Conservation (phyloP, 2,797 vertebrate genomes). For the Acanthopagrus latus region DNA sequence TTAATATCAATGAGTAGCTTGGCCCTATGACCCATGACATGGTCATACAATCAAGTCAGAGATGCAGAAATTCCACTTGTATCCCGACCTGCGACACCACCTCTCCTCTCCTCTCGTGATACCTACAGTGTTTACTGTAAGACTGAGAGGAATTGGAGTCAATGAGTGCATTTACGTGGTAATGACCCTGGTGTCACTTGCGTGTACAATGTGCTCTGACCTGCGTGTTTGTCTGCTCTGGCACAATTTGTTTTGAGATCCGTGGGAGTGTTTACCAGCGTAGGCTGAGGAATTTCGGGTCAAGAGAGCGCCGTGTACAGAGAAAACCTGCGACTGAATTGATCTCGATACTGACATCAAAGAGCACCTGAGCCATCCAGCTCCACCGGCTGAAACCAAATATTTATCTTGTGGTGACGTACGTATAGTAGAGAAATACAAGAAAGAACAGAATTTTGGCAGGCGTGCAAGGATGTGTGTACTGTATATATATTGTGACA, state of each 20-base stretch:
- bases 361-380: constrained; percentile 61
- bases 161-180: constrained; percentile 66
- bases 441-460: constrained; percentile 55
- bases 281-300: constrained; percentile 75
- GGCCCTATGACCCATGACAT: background rate
- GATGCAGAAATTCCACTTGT: background rate
- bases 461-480: constrained; percentile 11
- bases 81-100: background rate
- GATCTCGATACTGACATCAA: constrained; percentile 78
- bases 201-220: constrained; percentile 64
- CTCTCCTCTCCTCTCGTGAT: constrained; percentile 1
- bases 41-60: background rate
- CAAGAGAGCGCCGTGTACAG: constrained; percentile 73
- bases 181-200: constrained; percentile 68
- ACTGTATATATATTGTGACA: background rate
- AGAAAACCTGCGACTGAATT: constrained; percentile 65
- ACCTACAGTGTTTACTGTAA: constrained; percentile 57
- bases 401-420: constrained; percentile 83
- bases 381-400: constrained; percentile 68
- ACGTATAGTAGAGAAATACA: constrained; percentile 59
- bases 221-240: constrained; percentile 64
- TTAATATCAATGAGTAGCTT: background rate
- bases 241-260: constrained; percentile 75
- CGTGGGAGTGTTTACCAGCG: constrained; percentile 79
- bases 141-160: constrained; percentile 55